Conservation (phyloP, 2,888 invertebrate species). For the Lithophane leautieri region DNA sequence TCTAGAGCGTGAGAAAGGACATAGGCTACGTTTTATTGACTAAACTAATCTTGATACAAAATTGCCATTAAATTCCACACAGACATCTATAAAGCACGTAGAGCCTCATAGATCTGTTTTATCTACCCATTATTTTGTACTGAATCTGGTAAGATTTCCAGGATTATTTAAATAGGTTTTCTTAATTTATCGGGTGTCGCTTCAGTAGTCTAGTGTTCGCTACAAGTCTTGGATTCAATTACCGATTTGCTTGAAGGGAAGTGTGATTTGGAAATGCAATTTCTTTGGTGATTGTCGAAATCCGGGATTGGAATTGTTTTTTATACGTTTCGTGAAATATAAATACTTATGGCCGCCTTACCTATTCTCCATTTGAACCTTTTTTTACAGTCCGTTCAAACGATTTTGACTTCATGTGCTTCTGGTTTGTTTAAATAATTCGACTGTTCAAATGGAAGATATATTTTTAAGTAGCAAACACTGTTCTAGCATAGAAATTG, state of each 20-base stretch:
- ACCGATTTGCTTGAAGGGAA: background rate
- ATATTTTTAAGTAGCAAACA: no score
- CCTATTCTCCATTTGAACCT: no score
- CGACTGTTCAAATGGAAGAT: no score
- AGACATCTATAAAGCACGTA: background rate
- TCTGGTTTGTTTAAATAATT: no score
- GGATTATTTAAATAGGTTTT: conserved; percentile 30
- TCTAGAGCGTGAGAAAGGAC: no score
- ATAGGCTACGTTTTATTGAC: no score
- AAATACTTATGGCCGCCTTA: no score
- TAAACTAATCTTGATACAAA: background rate
- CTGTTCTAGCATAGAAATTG: no score
- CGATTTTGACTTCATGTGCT: no score
- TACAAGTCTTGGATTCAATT: conserved; percentile 38
- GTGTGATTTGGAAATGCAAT: conserved; percentile 35
- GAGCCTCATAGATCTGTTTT: conserved; percentile 26
- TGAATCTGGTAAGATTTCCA: conserved; percentile 21
- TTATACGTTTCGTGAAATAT: background rate
- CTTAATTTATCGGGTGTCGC: conserved; percentile 40
- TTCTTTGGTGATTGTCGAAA: background rate
- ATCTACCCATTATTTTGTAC: conserved; percentile 37
- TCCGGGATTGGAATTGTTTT: background rate
- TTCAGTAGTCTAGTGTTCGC: background rate
- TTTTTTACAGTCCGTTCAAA: no score
- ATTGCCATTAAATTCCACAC: background rate